These are phyloP conservation scores for Coenonympha arcania DNA, from an alignment of 2,888 invertebrate genomes.

Conservation along the genomic window DNA sequence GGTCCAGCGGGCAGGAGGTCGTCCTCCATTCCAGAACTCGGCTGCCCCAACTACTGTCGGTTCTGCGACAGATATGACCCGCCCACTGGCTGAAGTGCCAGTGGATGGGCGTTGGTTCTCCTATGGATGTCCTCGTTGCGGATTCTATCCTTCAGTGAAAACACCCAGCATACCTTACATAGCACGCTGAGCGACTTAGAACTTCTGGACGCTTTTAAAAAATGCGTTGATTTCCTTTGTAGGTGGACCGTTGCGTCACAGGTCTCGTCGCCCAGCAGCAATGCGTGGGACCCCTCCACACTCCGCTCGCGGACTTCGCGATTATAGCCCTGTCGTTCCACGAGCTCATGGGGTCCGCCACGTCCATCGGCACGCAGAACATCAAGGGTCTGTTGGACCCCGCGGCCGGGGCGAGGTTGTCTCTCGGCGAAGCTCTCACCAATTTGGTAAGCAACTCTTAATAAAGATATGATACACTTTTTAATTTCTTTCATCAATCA, in stretches of 20 bases:
- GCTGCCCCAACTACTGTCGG: no score
- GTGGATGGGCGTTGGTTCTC: no score
- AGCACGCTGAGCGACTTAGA: no score
- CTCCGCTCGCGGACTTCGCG: slow-evolving; percentile 95
- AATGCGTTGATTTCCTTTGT: background rate
- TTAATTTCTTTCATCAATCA: no score
- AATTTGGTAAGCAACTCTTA: slow-evolving; percentile 81
- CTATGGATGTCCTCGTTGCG: no score
- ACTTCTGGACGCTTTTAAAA: background rate
- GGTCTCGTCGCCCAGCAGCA: slow-evolving; percentile 98
- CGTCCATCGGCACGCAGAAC: slow-evolving; percentile 97
- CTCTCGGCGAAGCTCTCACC: slow-evolving; percentile 93
- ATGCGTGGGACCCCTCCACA: slow-evolving; percentile 97
- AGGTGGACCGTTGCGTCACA: slow-evolving; percentile 92
- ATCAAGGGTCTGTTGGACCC: slow-evolving; percentile 91
- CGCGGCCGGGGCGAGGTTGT: slow-evolving; percentile 91
- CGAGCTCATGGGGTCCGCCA: slow-evolving; percentile 88
- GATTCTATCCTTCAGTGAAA: no score
- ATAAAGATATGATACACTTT: no score
- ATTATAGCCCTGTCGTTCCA: slow-evolving; percentile 90
- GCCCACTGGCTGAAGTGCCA: no score
- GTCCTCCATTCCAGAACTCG: no score
- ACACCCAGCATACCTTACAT: no score
- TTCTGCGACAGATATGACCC: no score
- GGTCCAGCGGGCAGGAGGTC: no score